A percentile compares a stretch with the other conserved stretches of the same genome.
phyloP scores from a whole-genome alignment of 2,113 vertebrate genomes.

The Corvus moneduloides region DNA sequence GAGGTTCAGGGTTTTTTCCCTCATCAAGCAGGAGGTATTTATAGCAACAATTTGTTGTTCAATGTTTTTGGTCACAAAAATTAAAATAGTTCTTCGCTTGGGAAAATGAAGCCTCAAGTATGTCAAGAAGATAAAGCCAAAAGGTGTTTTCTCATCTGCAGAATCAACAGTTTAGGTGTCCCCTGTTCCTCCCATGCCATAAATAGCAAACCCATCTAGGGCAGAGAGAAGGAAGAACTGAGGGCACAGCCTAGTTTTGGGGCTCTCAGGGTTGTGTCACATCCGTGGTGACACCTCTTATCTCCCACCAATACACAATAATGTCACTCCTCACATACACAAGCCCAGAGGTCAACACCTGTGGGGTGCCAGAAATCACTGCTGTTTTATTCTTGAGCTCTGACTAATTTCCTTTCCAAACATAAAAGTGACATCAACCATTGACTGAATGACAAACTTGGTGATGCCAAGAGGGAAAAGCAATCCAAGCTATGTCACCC shows the following conservation, averaged over 20 bases:
- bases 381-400: not conserved
- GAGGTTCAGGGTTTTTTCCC: accelerated
- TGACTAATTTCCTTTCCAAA: slow-evolving; percentile 24
- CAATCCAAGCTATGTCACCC: not conserved
- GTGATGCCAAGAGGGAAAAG: not conserved
- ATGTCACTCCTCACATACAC: not conserved
- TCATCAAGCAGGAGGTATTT: not conserved
- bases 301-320: not conserved
- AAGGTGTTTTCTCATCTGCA: not conserved
- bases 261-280: not conserved
- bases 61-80: not conserved
- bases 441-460: not conserved
- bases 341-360: not conserved
- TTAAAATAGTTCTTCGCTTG: not conserved
- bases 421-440: not conserved
- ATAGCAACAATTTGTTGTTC: not conserved
- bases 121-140: not conserved
- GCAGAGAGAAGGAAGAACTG: not conserved
- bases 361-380: not conserved
- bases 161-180: not conserved
- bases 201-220: not conserved
- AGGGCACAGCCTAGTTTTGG: not conserved
- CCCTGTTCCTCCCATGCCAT: not conserved
- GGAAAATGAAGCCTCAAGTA: not conserved
- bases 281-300: not conserved